Percentiles rank a stretch among this genome's conserved stretches.
Conservation (phyloP, 2,888 invertebrate species). For the Lypha dubia region DNA sequence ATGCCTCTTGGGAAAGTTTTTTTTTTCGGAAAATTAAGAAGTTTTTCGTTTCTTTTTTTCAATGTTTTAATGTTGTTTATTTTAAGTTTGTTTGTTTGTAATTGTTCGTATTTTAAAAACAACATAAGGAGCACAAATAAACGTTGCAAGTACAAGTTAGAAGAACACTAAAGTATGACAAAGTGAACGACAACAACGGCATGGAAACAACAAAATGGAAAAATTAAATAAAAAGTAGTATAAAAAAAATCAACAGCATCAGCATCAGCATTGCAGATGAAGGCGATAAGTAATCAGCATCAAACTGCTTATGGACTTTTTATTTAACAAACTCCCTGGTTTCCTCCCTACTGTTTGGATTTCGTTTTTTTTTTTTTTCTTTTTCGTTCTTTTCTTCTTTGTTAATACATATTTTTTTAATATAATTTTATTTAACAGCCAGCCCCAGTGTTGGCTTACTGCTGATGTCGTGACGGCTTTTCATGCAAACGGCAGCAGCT, state of each 20-base stretch:
- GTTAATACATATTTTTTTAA: slow-evolving; percentile 4
- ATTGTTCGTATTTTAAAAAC: slow-evolving; percentile 35
- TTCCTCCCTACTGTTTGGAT: slow-evolving; percentile 34
- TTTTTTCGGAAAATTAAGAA: slow-evolving; percentile 63
- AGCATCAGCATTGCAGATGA: slow-evolving; percentile 42
- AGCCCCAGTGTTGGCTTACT: slow-evolving; percentile 1
- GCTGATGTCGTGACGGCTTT: slow-evolving; percentile 40
- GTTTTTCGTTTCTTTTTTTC: slow-evolving; percentile 37
- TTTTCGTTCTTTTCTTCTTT: slow-evolving; percentile 4
- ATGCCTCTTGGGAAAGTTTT: slow-evolving; percentile 65
- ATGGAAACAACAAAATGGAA: slow-evolving; percentile 14
- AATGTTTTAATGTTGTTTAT: slow-evolving; percentile 22
- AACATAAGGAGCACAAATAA: slow-evolving; percentile 21
- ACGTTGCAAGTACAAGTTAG: slow-evolving; percentile 8
- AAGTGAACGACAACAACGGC: slow-evolving; percentile 38
- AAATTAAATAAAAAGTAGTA: slow-evolving; percentile 10
- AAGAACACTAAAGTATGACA: slow-evolving; percentile 35
- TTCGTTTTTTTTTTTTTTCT: background rate
- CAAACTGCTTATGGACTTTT: slow-evolving; percentile 62
- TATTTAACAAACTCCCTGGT: slow-evolving; percentile 53
- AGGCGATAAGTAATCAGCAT: slow-evolving; percentile 66
- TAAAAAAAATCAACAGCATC: slow-evolving; percentile 19
- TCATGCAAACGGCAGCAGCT: slow-evolving; percentile 37
- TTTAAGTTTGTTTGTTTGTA: slow-evolving; percentile 16
- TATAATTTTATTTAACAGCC: slow-evolving; percentile 59